phyloP scores from a whole-genome alignment of 64 coral and sea anemone species.

The Montipora efflorescens region DNA sequence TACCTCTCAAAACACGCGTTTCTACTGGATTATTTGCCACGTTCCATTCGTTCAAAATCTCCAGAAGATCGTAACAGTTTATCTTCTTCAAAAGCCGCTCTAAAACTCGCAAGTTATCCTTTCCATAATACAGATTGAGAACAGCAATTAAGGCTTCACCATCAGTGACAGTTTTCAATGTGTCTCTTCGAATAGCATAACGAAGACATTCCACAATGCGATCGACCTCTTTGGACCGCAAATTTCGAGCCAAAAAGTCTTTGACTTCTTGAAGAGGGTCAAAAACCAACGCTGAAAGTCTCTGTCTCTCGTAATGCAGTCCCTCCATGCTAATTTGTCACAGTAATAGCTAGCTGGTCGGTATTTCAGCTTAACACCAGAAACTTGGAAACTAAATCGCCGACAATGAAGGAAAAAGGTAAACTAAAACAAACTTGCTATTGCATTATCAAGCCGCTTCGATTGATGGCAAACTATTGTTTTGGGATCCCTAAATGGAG shows the following conservation, averaged over 20 bases:
- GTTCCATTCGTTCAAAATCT: constrained; percentile 74
- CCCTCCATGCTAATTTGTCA: background rate
- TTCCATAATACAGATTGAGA: constrained; percentile 74
- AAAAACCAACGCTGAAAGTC: constrained; percentile 71
- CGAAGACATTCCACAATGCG: constrained; percentile 55
- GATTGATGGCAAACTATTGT: background rate
- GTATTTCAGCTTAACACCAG: background rate
- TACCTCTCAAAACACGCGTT: constrained; percentile 61
- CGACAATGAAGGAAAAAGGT: background rate
- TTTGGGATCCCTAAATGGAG: background rate
- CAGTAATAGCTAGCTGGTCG: background rate
- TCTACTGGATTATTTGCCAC: constrained; percentile 43
- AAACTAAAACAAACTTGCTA: background rate
- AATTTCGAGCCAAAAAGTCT: constrained; percentile 52
- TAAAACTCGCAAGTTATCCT: constrained; percentile 76
- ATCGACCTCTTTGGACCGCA: constrained; percentile 70
- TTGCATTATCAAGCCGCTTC: background rate
- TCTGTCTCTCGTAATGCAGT: constrained; percentile 62
- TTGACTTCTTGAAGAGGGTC: constrained; percentile 80
- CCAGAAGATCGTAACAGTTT: constrained; percentile 67
- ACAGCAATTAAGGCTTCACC: constrained; percentile 66
- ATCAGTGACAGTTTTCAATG: constrained; percentile 65
- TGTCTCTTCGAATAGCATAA: constrained; percentile 68
- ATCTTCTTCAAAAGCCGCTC: constrained; percentile 75
- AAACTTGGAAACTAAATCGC: background rate